Evolutionary conservation across 2,888 invertebrate species (phyloP), one percentile per base, ranked within the genome.

Genomic region (Philhelius pedissequus): DNA sequence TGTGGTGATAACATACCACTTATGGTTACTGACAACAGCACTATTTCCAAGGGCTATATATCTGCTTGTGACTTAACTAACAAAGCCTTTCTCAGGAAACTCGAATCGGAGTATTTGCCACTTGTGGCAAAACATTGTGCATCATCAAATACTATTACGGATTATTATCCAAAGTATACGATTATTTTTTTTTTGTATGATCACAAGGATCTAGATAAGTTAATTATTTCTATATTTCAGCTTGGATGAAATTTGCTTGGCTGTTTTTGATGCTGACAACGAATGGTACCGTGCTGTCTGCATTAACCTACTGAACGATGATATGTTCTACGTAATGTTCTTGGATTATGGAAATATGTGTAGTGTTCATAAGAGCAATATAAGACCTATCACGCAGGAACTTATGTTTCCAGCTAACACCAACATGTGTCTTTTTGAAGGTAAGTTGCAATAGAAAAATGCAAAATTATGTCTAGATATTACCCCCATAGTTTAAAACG

Each of bases 231-330:
- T 4, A 35, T 68, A 35, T 32, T 71, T 76, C 15, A 87, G 88
- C n/a, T 71, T 76, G 20, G 79, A 83, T 69, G 88, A 88, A 84
- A 48, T 88, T 18, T 88, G 88, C 60, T 80, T 88, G 52, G 86
- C 86, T 3, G 70, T 88, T 22, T 88, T 84, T 69, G 86, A 87
- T 11, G 87, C 69, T 0, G 88, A 88, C 54, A 86, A 86, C 2
- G 86, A 88, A 20, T 88, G 88, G 88, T 88, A 88, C 77, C 87
- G 88, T 25, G 88, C 88, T 0, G 8, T 87, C n/a, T 88, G 88
- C 27, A 18, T 88, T 1, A 66, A 86, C 25, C 6, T 68, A 3
- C 45, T 69, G 54, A 69, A 83, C 1, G 86, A 87, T 32, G 87
- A 86, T 30, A 82, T 38, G 8, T 88, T 84, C 54, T 48, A 64